These are phyloP conservation scores for Rhimphoctona megacephalus DNA, from an alignment of 2,888 invertebrate species.

Conservation along the genomic window DNA sequence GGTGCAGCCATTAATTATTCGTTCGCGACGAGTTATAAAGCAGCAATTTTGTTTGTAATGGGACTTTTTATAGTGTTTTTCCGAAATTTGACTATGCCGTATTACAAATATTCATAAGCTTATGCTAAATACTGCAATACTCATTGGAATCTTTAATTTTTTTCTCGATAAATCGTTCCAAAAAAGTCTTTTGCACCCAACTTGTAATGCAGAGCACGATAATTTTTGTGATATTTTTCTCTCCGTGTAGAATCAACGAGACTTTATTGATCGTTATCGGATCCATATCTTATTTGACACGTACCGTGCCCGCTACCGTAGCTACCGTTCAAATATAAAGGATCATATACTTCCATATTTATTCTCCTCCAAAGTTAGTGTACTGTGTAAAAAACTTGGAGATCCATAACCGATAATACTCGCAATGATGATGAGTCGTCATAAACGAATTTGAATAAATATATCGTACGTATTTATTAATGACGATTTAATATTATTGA, in stretches of 20 bases:
- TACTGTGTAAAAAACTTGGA: background rate
- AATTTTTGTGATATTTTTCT: too few relatives aligned
- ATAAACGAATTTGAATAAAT: background rate
- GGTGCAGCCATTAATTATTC: too few relatives aligned
- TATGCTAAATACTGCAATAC: too few relatives aligned
- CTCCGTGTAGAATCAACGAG: background rate
- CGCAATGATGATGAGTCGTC: background rate
- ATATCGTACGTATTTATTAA: background rate
- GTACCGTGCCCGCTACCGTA: conserved; percentile 55
- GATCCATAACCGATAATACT: background rate
- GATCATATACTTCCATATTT: conserved; percentile 13
- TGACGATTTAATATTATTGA: background rate
- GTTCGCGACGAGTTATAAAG: too few relatives aligned
- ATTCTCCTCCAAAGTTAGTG: background rate
- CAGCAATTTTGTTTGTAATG: too few relatives aligned
- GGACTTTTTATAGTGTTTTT: too few relatives aligned
- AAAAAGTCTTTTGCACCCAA: too few relatives aligned
- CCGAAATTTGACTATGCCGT: too few relatives aligned
- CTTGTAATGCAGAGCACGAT: too few relatives aligned
- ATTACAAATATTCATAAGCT: too few relatives aligned
- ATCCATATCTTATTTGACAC: conserved; percentile 60
- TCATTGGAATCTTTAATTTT: too few relatives aligned
- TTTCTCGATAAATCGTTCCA: too few relatives aligned
- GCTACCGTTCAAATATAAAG: conserved; percentile 51
- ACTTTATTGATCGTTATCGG: conserved; percentile 64